Evolutionary conservation across 2,888 invertebrate genomes (phyloP).

Genomic region (Lasioglossum pauxillum): DNA sequence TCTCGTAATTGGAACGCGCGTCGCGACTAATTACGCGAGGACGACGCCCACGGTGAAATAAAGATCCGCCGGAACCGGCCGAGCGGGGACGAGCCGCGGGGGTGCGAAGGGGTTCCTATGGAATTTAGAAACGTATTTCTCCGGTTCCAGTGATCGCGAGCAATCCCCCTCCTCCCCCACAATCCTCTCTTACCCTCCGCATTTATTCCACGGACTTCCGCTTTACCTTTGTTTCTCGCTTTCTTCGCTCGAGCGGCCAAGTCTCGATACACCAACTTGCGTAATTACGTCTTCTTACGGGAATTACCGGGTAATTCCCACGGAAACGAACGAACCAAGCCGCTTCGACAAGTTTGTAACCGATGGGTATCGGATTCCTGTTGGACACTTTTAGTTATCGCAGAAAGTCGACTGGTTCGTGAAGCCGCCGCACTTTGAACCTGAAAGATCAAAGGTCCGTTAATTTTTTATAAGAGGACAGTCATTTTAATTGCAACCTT

Average conservation of each 20-base stretch:
- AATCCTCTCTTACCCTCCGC: background rate
- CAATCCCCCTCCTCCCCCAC: background rate
- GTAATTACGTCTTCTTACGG: conserved; percentile 27
- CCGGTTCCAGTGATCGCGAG: background rate
- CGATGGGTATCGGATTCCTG: background rate
- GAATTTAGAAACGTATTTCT: conserved; percentile 35
- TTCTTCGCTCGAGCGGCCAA: background rate
- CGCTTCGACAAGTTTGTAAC: background rate
- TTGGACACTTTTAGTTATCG: background rate
- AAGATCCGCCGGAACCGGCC: conserved; percentile 37
- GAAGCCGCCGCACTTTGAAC: background rate
- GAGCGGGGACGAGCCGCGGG: background rate
- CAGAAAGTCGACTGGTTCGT: background rate
- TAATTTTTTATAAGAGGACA: too few species aligned
- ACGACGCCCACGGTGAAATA: conserved; percentile 53
- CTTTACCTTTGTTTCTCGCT: conserved; percentile 11
- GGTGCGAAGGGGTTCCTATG: conserved; percentile 4
- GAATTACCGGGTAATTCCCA: conserved; percentile 16
- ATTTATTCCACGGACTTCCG: background rate
- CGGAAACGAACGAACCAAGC: background rate
- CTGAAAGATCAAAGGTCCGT: background rate
- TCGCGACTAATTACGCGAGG: conserved; percentile 73
- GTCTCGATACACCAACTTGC: conserved; percentile 15
- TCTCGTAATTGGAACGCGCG: conserved; percentile 76
- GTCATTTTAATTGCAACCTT: too few species aligned